Conservation (phyloP, 2,113 vertebrate genomes). For the Cettia cetti region DNA sequence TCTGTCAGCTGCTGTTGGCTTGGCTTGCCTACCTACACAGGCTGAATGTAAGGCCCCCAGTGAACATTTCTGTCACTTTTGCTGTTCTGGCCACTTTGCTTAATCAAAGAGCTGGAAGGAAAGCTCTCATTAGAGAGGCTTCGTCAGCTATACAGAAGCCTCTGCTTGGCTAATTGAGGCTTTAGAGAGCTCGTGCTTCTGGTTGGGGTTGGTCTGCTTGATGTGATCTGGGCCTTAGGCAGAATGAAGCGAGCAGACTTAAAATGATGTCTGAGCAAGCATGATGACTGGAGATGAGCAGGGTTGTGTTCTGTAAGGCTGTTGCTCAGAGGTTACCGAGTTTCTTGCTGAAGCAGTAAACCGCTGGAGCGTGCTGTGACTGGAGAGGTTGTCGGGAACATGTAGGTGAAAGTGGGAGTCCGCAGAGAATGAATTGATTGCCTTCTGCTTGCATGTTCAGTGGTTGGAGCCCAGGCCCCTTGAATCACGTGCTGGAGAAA, state of each 20-base stretch:
- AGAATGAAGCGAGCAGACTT: neutral
- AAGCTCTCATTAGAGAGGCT: slow-evolving; percentile 33
- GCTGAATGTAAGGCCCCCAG: neutral
- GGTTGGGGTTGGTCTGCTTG: neutral
- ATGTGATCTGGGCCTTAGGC: slow-evolving; percentile 5
- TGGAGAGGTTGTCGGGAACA: neutral
- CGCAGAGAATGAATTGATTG: fast-evolving
- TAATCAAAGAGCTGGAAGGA: slow-evolving; percentile 27
- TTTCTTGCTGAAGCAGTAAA: neutral
- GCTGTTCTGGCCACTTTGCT: neutral
- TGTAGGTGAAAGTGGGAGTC: neutral
- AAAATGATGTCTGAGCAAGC: neutral
- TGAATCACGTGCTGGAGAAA: neutral
- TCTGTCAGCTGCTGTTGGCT: neutral
- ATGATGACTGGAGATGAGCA: neutral
- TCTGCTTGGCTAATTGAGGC: neutral
- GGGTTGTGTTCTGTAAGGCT: neutral
- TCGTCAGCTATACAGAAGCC: neutral
- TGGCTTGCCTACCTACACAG: neutral
- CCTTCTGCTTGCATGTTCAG: neutral
- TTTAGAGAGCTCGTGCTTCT: slow-evolving; percentile 1
- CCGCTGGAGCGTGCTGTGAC: neutral
- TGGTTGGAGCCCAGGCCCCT: neutral
- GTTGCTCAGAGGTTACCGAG: neutral
- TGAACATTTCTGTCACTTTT: neutral